A percentile compares a stretch with the other conserved stretches of the same genome.
phyloP scores from a whole-genome alignment of 2,888 invertebrate species.

The Amiota mariae region DNA sequence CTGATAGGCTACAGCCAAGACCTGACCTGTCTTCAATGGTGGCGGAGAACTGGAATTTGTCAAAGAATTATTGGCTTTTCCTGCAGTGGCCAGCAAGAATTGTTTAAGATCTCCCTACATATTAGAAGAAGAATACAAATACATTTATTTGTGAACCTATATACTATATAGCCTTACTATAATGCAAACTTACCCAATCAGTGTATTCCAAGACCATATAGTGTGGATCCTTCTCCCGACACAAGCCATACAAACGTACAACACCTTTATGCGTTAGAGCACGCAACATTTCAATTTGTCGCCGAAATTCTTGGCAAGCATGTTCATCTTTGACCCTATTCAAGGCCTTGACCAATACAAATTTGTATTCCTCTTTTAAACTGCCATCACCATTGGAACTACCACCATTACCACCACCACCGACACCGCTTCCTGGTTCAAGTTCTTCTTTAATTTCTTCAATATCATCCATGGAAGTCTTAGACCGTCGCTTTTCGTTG shows the following conservation, averaged over 20 bases:
- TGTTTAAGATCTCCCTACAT: constrained; percentile 91
- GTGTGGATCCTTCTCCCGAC: constrained; percentile 88
- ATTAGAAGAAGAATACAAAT: background rate
- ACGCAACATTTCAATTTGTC: constrained; percentile 90
- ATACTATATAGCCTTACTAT: constrained; percentile 30
- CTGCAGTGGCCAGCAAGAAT: constrained; percentile 81
- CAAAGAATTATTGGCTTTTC: constrained; percentile 68
- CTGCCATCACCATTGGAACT: background rate
- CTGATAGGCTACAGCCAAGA: constrained; percentile 81
- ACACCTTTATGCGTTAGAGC: constrained; percentile 89
- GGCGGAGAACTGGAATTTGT: constrained; percentile 72
- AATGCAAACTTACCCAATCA: constrained; percentile 83
- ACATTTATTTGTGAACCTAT: constrained; percentile 13
- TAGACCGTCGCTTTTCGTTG: constrained; percentile 71
- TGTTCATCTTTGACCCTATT: constrained; percentile 85
- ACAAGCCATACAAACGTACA: constrained; percentile 85
- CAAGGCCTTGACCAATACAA: constrained; percentile 84
- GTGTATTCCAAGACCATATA: constrained; percentile 92
- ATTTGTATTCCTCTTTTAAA: constrained; percentile 60
- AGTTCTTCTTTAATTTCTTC: constrained; percentile 73
- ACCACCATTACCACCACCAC: constrained; percentile 31
- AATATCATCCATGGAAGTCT: constrained; percentile 73
- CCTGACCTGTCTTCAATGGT: constrained; percentile 81
- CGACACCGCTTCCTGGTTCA: constrained; percentile 55
- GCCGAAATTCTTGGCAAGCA: constrained; percentile 86